These are phyloP conservation scores for Falco biarmicus DNA, from an alignment of 2,797 vertebrate genomes.

Conservation along the genomic window DNA sequence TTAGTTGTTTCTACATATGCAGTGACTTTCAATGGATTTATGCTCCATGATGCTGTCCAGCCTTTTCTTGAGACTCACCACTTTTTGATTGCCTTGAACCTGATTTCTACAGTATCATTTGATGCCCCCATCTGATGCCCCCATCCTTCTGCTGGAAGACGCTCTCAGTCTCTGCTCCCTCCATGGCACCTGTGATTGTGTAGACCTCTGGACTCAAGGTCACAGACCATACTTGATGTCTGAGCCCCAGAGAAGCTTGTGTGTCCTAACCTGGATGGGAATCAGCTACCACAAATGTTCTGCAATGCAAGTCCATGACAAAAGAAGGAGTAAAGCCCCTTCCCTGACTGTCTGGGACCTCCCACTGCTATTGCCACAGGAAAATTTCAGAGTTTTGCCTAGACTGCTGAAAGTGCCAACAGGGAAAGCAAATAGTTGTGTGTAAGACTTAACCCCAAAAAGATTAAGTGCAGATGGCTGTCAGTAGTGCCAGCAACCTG, in stretches of 20 bases:
- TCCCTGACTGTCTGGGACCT: slow-evolving; percentile 58
- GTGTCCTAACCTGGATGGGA: background rate
- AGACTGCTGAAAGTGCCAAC: slow-evolving; percentile 63
- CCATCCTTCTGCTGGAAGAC: background rate
- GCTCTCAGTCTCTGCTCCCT: background rate
- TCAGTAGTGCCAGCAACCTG: slow-evolving; percentile 62
- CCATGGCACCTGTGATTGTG: background rate
- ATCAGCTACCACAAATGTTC: slow-evolving; percentile 25
- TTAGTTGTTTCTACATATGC: background rate
- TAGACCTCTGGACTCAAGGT: background rate
- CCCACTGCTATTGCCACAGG: slow-evolving; percentile 60
- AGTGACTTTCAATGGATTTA: background rate
- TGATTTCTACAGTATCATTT: background rate
- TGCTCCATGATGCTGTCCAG: background rate
- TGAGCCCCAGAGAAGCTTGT: background rate
- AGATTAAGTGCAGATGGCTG: slow-evolving; percentile 71
- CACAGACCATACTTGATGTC: background rate
- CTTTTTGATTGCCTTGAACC: background rate
- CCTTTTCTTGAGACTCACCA: background rate
- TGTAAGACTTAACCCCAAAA: slow-evolving; percentile 61
- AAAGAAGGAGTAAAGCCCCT: slow-evolving; percentile 31
- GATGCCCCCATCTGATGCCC: background rate
- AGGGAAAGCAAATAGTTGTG: slow-evolving; percentile 65
- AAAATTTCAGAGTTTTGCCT: slow-evolving; percentile 53
- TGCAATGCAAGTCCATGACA: background rate